phyloP scores from a whole-genome alignment of 2,113 vertebrate genomes.

The Siphamia tubifer region DNA sequence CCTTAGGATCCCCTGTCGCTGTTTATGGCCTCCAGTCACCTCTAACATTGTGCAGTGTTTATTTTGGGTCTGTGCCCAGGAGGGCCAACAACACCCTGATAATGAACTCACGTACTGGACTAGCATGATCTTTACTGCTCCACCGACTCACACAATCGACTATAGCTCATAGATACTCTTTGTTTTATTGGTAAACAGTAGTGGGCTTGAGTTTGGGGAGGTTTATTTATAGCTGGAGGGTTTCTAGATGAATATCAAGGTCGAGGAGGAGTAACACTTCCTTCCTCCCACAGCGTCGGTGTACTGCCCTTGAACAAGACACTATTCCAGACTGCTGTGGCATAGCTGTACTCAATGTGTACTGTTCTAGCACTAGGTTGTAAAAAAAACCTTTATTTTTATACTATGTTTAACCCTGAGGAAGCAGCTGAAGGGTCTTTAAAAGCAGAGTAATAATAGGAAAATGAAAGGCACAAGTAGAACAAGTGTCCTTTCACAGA shows the following conservation, averaged over 20 bases:
- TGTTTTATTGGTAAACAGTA: slow-evolving; percentile 18
- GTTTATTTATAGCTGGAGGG: not conserved
- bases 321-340: not conserved
- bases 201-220: not conserved
- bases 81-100: not conserved
- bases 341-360: not conserved
- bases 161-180: not conserved
- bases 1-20: not conserved
- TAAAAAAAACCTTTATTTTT: slow-evolving; percentile 31
- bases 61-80: not conserved
- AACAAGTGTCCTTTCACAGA: no score
- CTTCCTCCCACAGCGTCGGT: not conserved
- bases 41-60: not conserved
- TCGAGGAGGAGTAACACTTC: not conserved
- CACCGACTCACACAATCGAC: not conserved
- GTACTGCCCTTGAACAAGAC: slow-evolving; percentile 19
- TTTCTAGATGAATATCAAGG: not conserved
- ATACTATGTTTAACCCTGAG: not conserved
- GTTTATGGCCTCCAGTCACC: not conserved
- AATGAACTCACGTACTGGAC: not conserved
- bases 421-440: slow-evolving; percentile 16
- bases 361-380: not conserved
- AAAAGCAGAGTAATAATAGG: no score
- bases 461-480: no score
- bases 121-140: not conserved